phyloP scores from a whole-genome alignment of 2,888 invertebrate genomes.

The Heliconius cydno region DNA sequence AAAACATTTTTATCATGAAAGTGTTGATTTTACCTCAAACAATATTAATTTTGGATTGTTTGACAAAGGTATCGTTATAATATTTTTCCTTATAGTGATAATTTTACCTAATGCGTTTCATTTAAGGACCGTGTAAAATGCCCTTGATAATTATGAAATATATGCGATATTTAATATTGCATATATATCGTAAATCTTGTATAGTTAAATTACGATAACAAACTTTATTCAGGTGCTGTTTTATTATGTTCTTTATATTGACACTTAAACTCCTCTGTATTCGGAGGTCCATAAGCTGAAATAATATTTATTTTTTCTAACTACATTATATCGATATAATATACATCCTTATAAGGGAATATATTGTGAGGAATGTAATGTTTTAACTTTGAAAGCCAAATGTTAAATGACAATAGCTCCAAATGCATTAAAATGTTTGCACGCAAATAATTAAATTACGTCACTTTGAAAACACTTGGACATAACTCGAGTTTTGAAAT shows the following conservation, averaged over 20 bases:
- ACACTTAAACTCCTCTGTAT: conserved; percentile 5
- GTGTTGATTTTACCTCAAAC: neutral
- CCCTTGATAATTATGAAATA: no score
- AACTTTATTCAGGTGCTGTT: conserved; percentile 4
- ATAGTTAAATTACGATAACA: neutral
- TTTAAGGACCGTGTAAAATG: neutral
- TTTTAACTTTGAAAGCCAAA: neutral
- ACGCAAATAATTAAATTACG: neutral
- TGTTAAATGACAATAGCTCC: neutral
- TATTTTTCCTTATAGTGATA: neutral
- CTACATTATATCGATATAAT: neutral
- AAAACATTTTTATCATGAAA: neutral
- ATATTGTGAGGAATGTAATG: neutral
- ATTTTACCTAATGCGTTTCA: neutral
- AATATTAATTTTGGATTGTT: neutral
- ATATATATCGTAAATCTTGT: neutral
- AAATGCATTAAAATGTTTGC: neutral
- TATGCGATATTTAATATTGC: neutral
- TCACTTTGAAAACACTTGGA: neutral
- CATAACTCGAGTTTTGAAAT: neutral
- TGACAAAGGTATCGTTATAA: neutral
- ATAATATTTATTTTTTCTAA: neutral
- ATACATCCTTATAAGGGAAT: neutral
- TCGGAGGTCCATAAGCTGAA: neutral
- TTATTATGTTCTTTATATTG: neutral